A percentile compares a stretch with the other conserved stretches of the same genome.
Conservation (phyloP, 2,888 invertebrate genomes). For the Lingula anatina region DNA sequence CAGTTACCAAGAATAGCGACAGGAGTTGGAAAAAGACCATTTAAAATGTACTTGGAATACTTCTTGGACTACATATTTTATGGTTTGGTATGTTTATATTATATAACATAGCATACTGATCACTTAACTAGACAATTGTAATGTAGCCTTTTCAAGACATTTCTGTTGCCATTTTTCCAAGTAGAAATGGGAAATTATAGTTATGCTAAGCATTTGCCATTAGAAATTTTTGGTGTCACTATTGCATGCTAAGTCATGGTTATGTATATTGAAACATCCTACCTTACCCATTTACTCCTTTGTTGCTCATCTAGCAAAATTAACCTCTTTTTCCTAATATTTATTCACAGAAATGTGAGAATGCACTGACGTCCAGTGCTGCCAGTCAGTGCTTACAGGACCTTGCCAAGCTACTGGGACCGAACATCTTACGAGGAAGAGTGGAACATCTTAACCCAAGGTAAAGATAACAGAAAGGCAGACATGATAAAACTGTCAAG, state of each 20-base stretch:
- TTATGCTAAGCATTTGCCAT: no score
- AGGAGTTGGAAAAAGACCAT: slow-evolving; percentile 55
- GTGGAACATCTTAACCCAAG: slow-evolving; percentile 55
- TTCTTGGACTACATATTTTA: slow-evolving; percentile 57
- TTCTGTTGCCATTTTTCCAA: background rate
- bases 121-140: no score
- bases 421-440: slow-evolving; percentile 55
- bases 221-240: no score
- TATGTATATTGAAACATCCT: no score
- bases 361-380: slow-evolving; percentile 55
- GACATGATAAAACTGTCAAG: no score
- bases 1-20: slow-evolving; percentile 54
- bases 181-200: no score
- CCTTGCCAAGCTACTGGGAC: slow-evolving; percentile 54
- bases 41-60: slow-evolving; percentile 54
- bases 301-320: no score
- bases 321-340: no score
- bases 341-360: slow-evolving; percentile 55
- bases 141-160: no score
- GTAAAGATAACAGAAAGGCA: no score
- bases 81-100: slow-evolving; percentile 52
- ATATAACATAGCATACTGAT: background rate
- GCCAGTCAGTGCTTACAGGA: slow-evolving; percentile 55
- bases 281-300: no score
- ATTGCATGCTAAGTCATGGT: no score